Evolutionary conservation across 2,797 vertebrate genomes (phyloP), one percentile per base, ranked within the genome.

Genomic region (Protosalanx chinensis): DNA sequence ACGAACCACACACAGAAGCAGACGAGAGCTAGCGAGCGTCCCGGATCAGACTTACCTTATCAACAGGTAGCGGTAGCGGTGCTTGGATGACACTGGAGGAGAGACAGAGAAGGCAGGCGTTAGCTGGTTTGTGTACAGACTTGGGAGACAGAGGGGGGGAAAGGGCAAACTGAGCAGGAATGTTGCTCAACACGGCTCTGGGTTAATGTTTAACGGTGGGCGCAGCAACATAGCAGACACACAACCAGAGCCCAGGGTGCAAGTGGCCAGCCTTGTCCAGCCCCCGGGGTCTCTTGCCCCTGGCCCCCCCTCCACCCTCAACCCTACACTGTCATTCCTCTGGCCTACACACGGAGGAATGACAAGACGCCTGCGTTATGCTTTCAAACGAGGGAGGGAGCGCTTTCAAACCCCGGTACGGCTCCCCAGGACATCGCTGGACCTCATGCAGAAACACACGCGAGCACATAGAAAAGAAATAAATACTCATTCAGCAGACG

Each of bases 21-120:
- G 5, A 60, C 58, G 10, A 5, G 12, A n/a, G 46, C 41, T 12
- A 56, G 3, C 20, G 7, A 60, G 30, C 64, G 56, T 58, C 3
- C 46, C 59, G 2, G 6, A 64, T 62, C n/a, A 74, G 67, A 88
- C 93, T 96, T 95, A 99, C 97, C 96, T 98, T 98, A 91, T 99
- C 97, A 93, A 98, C 92, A 88, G 97, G 97, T 93, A 96, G 95
- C 84, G 97, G 95, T 88, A 97, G 91, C 72, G 97, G 94, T 88
- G 96, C 91, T 90, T 97, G 96, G 92, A 98, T 98, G 90, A 98
- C 96, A 91, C 97, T 99, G 87, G 70, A 90, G 92, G 83, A 80
- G 75, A 83, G 78, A 82, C 41, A 68, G 46, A 66, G 23, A 68
- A n/a, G 16, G 3, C 1, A n/a, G 4, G 53, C 16, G 30, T 58